A percentile compares a stretch with the other conserved stretches of the same genome.
These are phyloP conservation scores for Erebia ligea DNA, from an alignment of 2,888 invertebrate species.

Conservation along the genomic window DNA sequence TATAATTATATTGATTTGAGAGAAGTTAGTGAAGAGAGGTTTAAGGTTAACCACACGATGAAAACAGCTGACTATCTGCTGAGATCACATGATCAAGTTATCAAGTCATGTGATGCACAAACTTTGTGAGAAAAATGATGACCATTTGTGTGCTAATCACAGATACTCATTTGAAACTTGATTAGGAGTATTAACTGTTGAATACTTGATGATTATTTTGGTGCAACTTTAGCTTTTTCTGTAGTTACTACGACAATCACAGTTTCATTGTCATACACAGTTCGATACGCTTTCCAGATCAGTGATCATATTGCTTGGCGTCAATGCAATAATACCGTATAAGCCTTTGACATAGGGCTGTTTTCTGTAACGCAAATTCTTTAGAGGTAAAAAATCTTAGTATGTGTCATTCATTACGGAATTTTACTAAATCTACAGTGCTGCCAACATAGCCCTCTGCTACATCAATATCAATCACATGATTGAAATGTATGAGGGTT, in stretches of 20 bases:
- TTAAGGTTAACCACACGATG: constrained; percentile 28
- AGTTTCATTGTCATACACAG: constrained; percentile 17
- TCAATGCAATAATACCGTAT: background rate
- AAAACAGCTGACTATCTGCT: constrained; percentile 54
- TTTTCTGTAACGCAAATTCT: constrained; percentile 16
- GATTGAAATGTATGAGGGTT: constrained; percentile 49
- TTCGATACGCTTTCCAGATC: constrained; percentile 9
- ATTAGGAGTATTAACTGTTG: background rate
- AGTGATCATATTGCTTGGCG: background rate
- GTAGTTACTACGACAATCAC: background rate
- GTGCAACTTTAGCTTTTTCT: background rate
- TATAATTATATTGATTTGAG: background rate
- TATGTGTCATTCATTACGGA: constrained; percentile 36
- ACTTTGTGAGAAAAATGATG: constrained; percentile 2
- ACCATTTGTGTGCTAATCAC: background rate
- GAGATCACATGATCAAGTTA: constrained; percentile 65
- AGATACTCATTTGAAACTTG: background rate
- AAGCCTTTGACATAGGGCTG: background rate
- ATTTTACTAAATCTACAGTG: constrained; percentile 47
- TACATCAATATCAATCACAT: constrained; percentile 60
- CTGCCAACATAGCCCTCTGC: constrained; percentile 53
- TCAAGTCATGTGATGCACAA: constrained; percentile 63
- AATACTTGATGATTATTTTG: background rate
- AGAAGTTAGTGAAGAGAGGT: background rate
- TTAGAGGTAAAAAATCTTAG: constrained; percentile 19